Evolutionary conservation across 2,797 vertebrate species (phyloP).

Genomic region (Chaetodon trifasciatus): DNA sequence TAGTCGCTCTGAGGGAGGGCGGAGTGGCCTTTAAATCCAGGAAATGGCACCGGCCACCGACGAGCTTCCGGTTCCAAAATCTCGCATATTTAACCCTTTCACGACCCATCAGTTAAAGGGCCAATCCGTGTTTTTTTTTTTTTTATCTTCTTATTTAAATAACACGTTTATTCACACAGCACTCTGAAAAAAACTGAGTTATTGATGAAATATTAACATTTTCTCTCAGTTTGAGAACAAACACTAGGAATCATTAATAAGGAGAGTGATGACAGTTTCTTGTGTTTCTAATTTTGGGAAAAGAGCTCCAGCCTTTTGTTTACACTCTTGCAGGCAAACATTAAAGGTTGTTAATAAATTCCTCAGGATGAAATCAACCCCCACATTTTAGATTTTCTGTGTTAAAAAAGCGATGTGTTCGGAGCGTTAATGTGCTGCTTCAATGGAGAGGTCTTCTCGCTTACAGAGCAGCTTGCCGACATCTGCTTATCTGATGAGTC

Average conservation of each 20-base stretch:
- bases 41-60: background rate
- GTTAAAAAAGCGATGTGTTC: constrained; percentile 49
- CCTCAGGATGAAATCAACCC: constrained; percentile 38
- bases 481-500: constrained; percentile 87
- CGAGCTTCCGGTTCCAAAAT: constrained; percentile 40
- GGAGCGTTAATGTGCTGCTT: constrained; percentile 68
- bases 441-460: constrained; percentile 74
- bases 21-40: background rate
- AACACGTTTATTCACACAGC: rapidly evolving
- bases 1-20: background rate
- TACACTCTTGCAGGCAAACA: constrained; percentile 13
- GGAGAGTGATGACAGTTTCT: background rate
- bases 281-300: constrained; percentile 13
- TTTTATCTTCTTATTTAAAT: background rate
- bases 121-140: background rate
- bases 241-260: background rate
- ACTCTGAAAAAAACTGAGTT: background rate
- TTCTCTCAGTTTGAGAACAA: background rate
- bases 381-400: constrained; percentile 54
- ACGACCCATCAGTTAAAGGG: constrained; percentile 9
- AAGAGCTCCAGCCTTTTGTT: constrained; percentile 32
- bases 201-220: background rate
- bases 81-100: background rate
- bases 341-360: constrained; percentile 36
- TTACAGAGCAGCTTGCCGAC: constrained; percentile 84